Conservation (phyloP, 2,797 vertebrate species). For the Coracias cyanogaster region DNA sequence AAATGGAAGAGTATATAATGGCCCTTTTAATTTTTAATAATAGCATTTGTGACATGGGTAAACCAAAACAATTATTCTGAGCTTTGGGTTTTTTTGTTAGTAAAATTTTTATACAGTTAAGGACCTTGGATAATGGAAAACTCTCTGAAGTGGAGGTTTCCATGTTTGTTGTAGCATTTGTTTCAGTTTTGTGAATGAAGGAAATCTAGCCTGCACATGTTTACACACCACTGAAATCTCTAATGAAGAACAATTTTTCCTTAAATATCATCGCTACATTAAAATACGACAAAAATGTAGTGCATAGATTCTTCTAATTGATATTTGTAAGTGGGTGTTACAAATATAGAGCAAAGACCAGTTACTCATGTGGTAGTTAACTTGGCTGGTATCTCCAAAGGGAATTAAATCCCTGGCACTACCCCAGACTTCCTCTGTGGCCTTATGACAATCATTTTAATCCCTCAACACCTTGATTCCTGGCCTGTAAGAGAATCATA, state of each 20-base stretch:
- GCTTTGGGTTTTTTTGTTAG: not conserved
- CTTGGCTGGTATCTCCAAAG: not conserved
- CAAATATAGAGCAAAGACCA: not conserved
- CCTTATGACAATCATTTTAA: not conserved
- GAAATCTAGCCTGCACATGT: not conserved
- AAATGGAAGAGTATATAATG: not conserved
- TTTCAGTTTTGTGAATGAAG: not conserved
- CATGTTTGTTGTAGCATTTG: not conserved
- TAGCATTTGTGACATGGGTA: accelerated
- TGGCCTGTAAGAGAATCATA: not conserved
- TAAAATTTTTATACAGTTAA: not conserved
- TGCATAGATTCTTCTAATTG: not conserved
- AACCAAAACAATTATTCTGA: not conserved
- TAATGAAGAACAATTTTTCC: not conserved
- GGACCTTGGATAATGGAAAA: not conserved
- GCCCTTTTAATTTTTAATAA: not conserved
- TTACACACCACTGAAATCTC: not conserved
- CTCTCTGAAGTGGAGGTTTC: not conserved
- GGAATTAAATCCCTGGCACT: not conserved
- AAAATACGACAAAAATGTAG: not conserved
- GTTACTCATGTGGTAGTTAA: not conserved
- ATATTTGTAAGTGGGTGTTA: not conserved
- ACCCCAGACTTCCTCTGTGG: not conserved
- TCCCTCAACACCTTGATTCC: not conserved
- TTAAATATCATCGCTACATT: not conserved